Base-by-base conservation (phyloP, 2,888 invertebrate genomes). In the Lycaena phlaeas region DNA sequence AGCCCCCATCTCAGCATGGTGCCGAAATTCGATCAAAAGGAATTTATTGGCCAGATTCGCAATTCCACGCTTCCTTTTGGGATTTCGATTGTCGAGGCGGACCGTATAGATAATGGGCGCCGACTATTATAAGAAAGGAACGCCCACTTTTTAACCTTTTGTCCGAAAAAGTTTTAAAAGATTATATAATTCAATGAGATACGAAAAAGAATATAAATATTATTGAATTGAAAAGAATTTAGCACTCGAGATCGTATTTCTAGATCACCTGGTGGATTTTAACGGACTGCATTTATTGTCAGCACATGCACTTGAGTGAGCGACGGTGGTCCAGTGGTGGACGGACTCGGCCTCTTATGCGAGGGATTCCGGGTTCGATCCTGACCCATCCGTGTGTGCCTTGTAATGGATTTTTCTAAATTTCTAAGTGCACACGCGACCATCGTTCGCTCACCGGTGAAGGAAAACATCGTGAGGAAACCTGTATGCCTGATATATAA, bases 1-100 rank as follows among this genome's bases (percentile, higher is more conserved):
- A 77, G 73, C 84, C 85, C 85, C 69, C 77, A 84, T 85, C 78
- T 26, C 81, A 78, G 84, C 84, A 71, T 75, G 82, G 70, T 77
- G 77, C 81, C 81, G 59, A 76, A 78, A 76, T 77, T 76, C 76
- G 72, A 82, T 82, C 81, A 81, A 81, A 68, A 72, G 65, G 64
- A 79, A 79, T 84, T 81, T 84, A 82, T 84, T 82, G 73, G 70
- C 75, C 68, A 71, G 67, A 81, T 84, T 82, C 68, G 82, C 81
- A 67, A 75, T 78, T 77, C 62, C 66, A 69, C 71, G 73, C 68
- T 72, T 73, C 69, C 62, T 71, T 74, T 76, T 61, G 54, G 64
- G 54, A 59, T 56, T 58, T 64, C 64, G 61, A 76, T 71, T 72
- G 70, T 75, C 48, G 55, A 58, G 63, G 65, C 67, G 65, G 64